phyloP scores from a whole-genome alignment of 1,140 invertebrate species.

The Melanaphis sacchari region DNA sequence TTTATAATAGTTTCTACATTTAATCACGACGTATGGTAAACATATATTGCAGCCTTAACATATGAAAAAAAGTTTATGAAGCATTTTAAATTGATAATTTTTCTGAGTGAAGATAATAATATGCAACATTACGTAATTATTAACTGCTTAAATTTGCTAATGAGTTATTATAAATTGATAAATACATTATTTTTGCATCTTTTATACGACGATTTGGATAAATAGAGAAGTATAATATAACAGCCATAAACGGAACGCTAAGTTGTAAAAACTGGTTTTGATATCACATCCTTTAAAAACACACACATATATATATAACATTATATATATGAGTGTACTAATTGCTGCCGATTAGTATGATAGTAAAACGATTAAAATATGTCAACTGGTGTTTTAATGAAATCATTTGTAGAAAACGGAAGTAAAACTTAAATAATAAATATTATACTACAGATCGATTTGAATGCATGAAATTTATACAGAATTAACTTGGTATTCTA shows the following conservation, averaged over 20 bases:
- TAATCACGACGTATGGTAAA: neutral
- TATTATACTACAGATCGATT: neutral
- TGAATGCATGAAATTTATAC: neutral
- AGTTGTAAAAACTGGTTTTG: neutral
- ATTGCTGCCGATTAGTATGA: conserved; percentile 13
- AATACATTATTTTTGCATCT: neutral
- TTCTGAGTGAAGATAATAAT: neutral
- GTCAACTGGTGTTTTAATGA: conserved; percentile 26
- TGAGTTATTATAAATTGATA: neutral
- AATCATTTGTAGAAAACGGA: conserved; percentile 20
- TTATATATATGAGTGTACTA: neutral
- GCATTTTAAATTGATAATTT: neutral
- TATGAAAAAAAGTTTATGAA: neutral
- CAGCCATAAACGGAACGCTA: neutral
- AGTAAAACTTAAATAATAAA: neutral
- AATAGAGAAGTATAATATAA: conserved; percentile 22
- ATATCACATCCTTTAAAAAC: neutral
- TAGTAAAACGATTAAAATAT: neutral
- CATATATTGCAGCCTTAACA: neutral
- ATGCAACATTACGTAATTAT: neutral
- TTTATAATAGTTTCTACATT: neutral
- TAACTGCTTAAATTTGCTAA: neutral
- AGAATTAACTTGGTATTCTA: neutral
- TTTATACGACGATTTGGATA: neutral
- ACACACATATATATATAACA: neutral